These are phyloP conservation scores for Daphoenositta chrysoptera DNA, from an alignment of 2,113 vertebrate species.

Conservation along the genomic window DNA sequence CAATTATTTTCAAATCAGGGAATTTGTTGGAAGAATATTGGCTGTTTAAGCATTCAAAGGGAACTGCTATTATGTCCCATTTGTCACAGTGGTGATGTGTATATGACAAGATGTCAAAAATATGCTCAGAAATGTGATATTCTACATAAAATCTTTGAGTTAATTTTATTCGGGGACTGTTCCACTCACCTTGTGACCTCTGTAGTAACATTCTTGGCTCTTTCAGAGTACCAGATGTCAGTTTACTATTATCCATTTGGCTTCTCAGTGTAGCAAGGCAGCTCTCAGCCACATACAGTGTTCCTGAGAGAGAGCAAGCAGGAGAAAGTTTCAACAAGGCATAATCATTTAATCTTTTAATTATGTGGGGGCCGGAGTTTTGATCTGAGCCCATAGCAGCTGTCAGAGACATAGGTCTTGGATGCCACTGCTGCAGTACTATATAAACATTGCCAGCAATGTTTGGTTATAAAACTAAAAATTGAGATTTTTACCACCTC, in stretches of 20 bases:
- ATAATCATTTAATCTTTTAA: not conserved
- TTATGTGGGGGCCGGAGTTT: not conserved
- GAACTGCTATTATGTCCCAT: not conserved
- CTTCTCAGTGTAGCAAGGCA: not conserved
- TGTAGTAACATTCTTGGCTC: slow-evolving; percentile 23
- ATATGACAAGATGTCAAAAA: slow-evolving; percentile 37
- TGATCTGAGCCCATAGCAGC: not conserved
- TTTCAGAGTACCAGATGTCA: slow-evolving; percentile 16
- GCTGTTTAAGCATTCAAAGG: not conserved
- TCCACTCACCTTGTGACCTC: slow-evolving; percentile 34
- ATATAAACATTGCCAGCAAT: not conserved
- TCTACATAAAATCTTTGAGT: not conserved
- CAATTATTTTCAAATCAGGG: not conserved
- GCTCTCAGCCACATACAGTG: not conserved
- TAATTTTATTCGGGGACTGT: not conserved
- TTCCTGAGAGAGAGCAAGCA: not conserved
- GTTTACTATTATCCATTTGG: slow-evolving; percentile 25
- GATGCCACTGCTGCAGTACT: not conserved
- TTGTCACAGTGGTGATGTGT: slow-evolving; percentile 42
- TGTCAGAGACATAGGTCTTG: not conserved
- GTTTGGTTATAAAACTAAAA: not conserved
- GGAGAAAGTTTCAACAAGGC: not conserved
- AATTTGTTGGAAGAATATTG: not conserved
- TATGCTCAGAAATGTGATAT: slow-evolving; percentile 53
- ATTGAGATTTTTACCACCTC: not conserved